Percentiles rank a stretch among this genome's conserved stretches.
Evolutionary conservation across 2,888 invertebrate species (phyloP).

Genomic region (Plemyria rubiginata): DNA sequence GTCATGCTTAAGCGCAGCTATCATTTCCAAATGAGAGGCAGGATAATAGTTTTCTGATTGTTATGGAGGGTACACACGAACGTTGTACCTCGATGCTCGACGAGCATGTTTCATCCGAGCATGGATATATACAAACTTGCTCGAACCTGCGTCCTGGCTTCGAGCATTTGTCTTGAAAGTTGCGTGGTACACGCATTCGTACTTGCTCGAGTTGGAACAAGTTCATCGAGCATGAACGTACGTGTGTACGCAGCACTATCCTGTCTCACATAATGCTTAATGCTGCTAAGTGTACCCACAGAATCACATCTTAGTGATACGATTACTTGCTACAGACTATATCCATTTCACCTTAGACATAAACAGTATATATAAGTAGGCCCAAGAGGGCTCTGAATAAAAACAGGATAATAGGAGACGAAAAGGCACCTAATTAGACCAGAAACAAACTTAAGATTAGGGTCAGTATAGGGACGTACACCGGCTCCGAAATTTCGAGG

Average conservation of each 20-base stretch:
- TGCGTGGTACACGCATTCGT: too few relatives aligned
- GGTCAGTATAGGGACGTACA: conserved; percentile 48
- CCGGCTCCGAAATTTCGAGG: not conserved
- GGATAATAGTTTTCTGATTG: not conserved
- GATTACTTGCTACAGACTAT: not conserved
- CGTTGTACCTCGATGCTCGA: too few relatives aligned
- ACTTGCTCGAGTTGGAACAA: too few relatives aligned
- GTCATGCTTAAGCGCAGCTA: conserved; percentile 32
- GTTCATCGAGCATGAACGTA: too few relatives aligned
- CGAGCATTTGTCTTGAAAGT: too few relatives aligned
- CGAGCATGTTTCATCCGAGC: too few relatives aligned
- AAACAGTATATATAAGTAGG: conserved; percentile 51
- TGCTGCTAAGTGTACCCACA: not conserved
- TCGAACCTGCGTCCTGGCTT: too few relatives aligned
- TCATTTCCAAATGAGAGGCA: conserved; percentile 1
- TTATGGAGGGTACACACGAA: too few relatives aligned
- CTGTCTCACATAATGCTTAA: too few relatives aligned
- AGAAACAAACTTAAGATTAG: conserved; percentile 70
- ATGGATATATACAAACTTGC: too few relatives aligned
- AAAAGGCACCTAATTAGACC: conserved; percentile 69
- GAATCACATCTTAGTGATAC: not conserved
- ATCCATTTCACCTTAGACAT: conserved; percentile 25
- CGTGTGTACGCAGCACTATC: too few relatives aligned
- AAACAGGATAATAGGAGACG: conserved; percentile 61
- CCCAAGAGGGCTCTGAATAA: conserved; percentile 55